These are phyloP conservation scores for Limnothrissa miodon DNA, from an alignment of 2,113 vertebrate species.

Conservation along the genomic window DNA sequence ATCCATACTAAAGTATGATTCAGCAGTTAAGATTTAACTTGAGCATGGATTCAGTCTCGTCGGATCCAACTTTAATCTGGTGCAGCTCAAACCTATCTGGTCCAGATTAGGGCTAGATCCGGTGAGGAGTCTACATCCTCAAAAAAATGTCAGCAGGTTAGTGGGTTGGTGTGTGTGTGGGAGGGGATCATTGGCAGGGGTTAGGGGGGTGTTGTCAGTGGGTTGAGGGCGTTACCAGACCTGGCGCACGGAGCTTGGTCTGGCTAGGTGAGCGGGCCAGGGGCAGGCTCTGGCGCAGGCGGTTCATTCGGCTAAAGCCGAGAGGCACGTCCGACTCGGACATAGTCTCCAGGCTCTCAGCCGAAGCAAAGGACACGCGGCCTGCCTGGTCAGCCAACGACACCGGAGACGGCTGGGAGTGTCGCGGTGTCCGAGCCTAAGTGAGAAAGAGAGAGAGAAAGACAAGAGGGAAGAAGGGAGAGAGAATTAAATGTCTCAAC, in stretches of 20 bases:
- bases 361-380: slow-evolving; percentile 89
- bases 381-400: slow-evolving; percentile 85
- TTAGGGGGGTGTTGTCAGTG: neutral
- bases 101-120: neutral
- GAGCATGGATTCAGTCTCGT: too few relatives aligned
- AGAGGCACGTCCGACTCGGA: slow-evolving; percentile 89
- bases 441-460: slow-evolving; percentile 28
- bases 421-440: slow-evolving; percentile 89
- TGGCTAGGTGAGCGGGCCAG: slow-evolving; percentile 94
- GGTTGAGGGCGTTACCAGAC: neutral
- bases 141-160: too few relatives aligned
- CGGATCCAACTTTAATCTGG: neutral
- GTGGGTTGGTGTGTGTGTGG: neutral
- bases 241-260: slow-evolving; percentile 53
- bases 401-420: slow-evolving; percentile 79
- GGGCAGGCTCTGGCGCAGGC: slow-evolving; percentile 93
- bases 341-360: slow-evolving; percentile 94
- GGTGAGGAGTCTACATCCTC: neutral
- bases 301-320: slow-evolving; percentile 95
- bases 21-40: too few relatives aligned
- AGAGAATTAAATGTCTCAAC: neutral
- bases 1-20: too few relatives aligned
- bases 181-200: neutral
- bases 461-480: neutral
- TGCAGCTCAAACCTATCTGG: neutral